Percentiles rank a stretch among this genome's conserved stretches.
Evolutionary conservation across 23 tunicate species (phyloP).

Genomic region (Diplosoma virens): DNA sequence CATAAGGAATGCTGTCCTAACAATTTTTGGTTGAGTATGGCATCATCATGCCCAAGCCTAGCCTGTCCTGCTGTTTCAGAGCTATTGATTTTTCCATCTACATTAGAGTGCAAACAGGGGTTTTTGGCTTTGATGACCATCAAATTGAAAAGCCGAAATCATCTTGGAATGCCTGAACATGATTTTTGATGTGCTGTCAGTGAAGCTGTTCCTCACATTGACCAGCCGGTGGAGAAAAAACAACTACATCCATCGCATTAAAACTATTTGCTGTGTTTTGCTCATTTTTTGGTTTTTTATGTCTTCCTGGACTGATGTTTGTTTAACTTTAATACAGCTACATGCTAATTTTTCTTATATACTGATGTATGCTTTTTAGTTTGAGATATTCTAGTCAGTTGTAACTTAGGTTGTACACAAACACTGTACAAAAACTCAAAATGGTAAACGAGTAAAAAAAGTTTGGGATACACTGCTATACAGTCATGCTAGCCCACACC

Average conservation of each 20-base stretch:
- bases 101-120: slow-evolving; percentile 62
- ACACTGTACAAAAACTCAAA: slow-evolving; percentile 38
- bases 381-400: neutral
- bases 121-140: slow-evolving; percentile 49
- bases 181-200: slow-evolving; percentile 72
- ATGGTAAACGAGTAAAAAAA: slow-evolving; percentile 52
- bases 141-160: slow-evolving; percentile 53
- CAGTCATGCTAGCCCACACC: no score
- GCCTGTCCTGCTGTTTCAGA: slow-evolving; percentile 52
- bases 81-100: slow-evolving; percentile 55
- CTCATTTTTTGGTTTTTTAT: slow-evolving; percentile 23
- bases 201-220: slow-evolving; percentile 55
- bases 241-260: slow-evolving; percentile 67
- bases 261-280: slow-evolving; percentile 37
- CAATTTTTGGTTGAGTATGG: slow-evolving; percentile 67
- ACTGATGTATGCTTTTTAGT: slow-evolving; percentile 10
- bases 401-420: slow-evolving; percentile 48
- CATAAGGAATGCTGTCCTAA: slow-evolving; percentile 62
- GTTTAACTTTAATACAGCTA: slow-evolving; percentile 27
- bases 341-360: slow-evolving; percentile 8
- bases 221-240: slow-evolving; percentile 57
- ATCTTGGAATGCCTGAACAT: slow-evolving; percentile 53
- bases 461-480: slow-evolving; percentile 50
- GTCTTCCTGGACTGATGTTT: slow-evolving; percentile 22
- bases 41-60: slow-evolving; percentile 33